A percentile compares a stretch with the other conserved stretches of the same genome.
phyloP scores from a whole-genome alignment of 2,113 vertebrate genomes.

The Salvator merianae region DNA sequence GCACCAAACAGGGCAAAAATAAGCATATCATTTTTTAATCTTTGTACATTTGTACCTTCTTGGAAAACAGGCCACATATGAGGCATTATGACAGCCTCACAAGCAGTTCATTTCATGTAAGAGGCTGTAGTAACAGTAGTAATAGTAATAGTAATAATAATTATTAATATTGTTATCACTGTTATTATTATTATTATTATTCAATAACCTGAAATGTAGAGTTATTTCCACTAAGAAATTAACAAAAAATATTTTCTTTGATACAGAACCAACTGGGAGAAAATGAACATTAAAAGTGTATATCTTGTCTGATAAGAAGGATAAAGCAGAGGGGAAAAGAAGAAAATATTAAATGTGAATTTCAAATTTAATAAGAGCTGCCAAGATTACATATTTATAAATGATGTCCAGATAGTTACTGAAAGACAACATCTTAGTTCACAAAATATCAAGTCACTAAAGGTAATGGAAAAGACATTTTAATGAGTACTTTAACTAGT shows the following conservation, averaged over 20 bases:
- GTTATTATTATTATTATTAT: no score
- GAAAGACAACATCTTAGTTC: slow-evolving; percentile 64
- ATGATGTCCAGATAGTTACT: slow-evolving; percentile 65
- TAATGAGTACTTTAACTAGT: slow-evolving; percentile 73
- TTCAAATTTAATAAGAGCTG: slow-evolving; percentile 46
- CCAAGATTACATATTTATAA: slow-evolving; percentile 50
- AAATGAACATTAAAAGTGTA: slow-evolving; percentile 46
- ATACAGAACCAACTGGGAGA: slow-evolving; percentile 33
- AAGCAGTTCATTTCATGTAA: neutral
- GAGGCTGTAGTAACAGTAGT: neutral
- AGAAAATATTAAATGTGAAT: slow-evolving; percentile 43
- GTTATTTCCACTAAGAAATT: neutral
- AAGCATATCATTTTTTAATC: neutral
- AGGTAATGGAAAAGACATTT: slow-evolving; percentile 79
- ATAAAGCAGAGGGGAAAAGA: neutral
- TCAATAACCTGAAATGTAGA: neutral
- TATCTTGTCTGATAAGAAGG: neutral
- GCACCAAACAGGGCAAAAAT: neutral
- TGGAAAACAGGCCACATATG: neutral
- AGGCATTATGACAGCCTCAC: neutral
- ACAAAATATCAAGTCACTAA: slow-evolving; percentile 78
- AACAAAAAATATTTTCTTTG: neutral
- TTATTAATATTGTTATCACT: no score
- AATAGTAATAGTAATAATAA: neutral
- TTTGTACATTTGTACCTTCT: neutral